phyloP scores from a whole-genome alignment of 2,888 invertebrate genomes.

The Tetanocera ferruginea region DNA sequence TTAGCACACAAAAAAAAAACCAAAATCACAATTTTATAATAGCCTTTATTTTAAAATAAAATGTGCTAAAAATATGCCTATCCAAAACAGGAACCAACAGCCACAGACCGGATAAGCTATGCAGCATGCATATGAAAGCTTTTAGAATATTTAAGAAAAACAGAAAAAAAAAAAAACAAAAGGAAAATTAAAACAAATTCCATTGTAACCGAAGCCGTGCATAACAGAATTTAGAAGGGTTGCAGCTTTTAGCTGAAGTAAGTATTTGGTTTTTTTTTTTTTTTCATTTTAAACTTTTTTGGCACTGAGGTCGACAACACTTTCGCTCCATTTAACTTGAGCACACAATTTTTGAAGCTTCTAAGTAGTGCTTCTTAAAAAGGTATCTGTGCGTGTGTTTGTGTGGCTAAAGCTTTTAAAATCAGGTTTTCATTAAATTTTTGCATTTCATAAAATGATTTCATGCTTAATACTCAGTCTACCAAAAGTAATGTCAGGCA shows the following conservation, averaged over 20 bases:
- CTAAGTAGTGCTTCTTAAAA: no score
- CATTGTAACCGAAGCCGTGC: not conserved
- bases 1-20: no score
- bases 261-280: no score
- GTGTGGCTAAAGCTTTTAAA: not conserved
- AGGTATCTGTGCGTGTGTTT: no score
- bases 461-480: no score
- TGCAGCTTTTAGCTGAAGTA: not conserved
- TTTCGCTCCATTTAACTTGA: constrained; percentile 9
- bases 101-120: not conserved
- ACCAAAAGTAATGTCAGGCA: no score
- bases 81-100: not conserved
- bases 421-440: no score
- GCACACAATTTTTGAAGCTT: not conserved
- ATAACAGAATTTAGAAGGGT: not conserved
- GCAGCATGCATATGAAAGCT: not conserved
- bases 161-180: not conserved
- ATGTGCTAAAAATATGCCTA: not conserved
- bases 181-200: not conserved
- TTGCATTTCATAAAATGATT: no score
- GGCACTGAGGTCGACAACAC: not conserved
- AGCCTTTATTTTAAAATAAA: not conserved
- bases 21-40: no score
- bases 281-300: no score
- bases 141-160: not conserved